Evolutionary conservation across 2,888 invertebrate genomes (phyloP).

Genomic region (Napeogenes sylphis): DNA sequence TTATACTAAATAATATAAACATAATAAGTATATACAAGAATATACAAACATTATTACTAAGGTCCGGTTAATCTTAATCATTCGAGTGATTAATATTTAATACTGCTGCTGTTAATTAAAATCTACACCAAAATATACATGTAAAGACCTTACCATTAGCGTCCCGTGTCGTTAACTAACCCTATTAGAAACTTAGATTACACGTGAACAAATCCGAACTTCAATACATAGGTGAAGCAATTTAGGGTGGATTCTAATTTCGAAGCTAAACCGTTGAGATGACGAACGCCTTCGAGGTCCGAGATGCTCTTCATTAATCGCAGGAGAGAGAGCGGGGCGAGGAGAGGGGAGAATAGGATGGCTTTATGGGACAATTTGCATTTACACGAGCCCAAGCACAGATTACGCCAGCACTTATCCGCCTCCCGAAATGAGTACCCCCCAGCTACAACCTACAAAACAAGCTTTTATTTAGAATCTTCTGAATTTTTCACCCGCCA

Average conservation of each 20-base stretch:
- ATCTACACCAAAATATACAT: not conserved
- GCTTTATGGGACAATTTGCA: slow-evolving; percentile 77
- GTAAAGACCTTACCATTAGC: slow-evolving; percentile 15
- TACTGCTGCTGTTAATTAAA: no score
- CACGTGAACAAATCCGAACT: slow-evolving; percentile 21
- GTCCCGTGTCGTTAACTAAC: slow-evolving; percentile 4
- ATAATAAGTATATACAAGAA: no score
- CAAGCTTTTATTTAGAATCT: slow-evolving; percentile 73
- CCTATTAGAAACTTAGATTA: slow-evolving; percentile 29
- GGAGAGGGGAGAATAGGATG: slow-evolving; percentile 47
- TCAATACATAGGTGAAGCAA: slow-evolving; percentile 54
- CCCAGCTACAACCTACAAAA: slow-evolving; percentile 56
- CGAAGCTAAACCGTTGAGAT: slow-evolving; percentile 62
- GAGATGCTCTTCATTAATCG: slow-evolving; percentile 72
- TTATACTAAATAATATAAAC: no score
- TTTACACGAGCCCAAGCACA: slow-evolving; percentile 75
- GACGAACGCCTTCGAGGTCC: slow-evolving; percentile 63
- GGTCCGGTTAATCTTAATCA: no score
- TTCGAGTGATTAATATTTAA: no score
- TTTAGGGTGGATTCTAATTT: slow-evolving; percentile 65
- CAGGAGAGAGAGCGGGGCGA: slow-evolving; percentile 38
- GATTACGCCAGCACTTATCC: slow-evolving; percentile 75
- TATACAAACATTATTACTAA: no score
- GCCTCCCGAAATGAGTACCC: slow-evolving; percentile 67
- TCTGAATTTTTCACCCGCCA: slow-evolving; percentile 69